phyloP scores from a whole-genome alignment of 2,888 invertebrate species.

The Megaustenia siamemsis region DNA sequence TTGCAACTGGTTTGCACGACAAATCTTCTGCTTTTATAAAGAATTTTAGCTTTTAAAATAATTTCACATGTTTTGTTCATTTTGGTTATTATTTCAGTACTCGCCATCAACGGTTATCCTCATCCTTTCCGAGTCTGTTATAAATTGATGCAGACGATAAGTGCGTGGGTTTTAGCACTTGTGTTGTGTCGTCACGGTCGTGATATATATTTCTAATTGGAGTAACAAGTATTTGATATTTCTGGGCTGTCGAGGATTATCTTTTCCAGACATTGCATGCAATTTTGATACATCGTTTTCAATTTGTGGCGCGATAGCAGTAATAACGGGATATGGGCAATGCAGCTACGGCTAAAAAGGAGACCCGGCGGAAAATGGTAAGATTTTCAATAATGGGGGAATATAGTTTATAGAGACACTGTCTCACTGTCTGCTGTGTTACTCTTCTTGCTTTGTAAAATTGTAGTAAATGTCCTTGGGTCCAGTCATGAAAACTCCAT shows the following conservation, averaged over 20 bases:
- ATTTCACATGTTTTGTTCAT: background rate
- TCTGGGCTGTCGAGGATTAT: background rate
- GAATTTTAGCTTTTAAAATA: background rate
- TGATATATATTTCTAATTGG: constrained; percentile 1
- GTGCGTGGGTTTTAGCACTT: background rate
- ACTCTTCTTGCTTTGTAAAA: no score
- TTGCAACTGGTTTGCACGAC: background rate
- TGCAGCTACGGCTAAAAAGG: constrained; percentile 99
- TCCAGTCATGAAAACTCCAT: no score
- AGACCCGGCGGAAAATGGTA: constrained; percentile 93
- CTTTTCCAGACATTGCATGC: background rate
- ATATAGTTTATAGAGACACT: no score
- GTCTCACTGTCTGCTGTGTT: no score
- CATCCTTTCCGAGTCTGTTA: background rate
- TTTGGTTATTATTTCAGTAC: background rate
- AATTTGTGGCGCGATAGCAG: constrained; percentile 33
- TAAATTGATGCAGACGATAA: background rate
- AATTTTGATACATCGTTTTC: constrained; percentile 1
- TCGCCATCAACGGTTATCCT: background rate
- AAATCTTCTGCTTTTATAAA: background rate
- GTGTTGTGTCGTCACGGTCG: background rate
- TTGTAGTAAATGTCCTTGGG: no score
- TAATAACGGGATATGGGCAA: constrained; percentile 88
- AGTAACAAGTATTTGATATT: background rate
- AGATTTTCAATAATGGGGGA: constrained; percentile 57